Evolutionary conservation across 2,797 vertebrate genomes (phyloP), one percentile per base, ranked within the genome.

Genomic region (Lithobates sylvaticus): DNA sequence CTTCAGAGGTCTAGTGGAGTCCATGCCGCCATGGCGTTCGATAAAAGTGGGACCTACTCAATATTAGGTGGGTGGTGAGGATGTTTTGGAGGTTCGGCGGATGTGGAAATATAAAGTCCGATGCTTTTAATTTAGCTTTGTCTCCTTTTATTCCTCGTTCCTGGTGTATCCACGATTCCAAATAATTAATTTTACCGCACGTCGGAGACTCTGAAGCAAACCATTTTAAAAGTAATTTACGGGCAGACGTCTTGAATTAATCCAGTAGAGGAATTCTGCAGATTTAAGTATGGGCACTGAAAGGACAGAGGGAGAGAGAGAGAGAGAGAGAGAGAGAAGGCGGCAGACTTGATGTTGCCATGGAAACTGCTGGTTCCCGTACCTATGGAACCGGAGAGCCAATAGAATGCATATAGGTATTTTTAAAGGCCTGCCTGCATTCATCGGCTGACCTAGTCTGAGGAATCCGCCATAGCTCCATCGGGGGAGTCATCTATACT

Each of bases 341-440:
- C 64, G 12, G 65, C 18, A 39, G 13, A 70, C 47, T 78, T 10
- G 34, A n/a, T 71, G 75, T 73, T 86, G 36, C 44, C 74, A 83
- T 86, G 85, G 65, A 39, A 86, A 83, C 85, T 36, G 79, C 47
- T 13, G 39, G 27, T 54, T 86, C 50, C 54, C 27, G 23, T 70
- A 70, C 68, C 3, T 39, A 8, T 13, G 32, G 85, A 44, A 54
- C 42, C 7, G 2, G 64, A 69, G 68, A 23, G 39, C 50, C 36
- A 13, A 64, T 47, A 73, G 23, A 54, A 58, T 50, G 76, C 54
- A 71, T 70, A 67, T 70, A 34, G 68, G 32, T 26, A 36, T 85
- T 47, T 32, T 0, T 73, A 42, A 3, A 79, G 10, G 36, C 18
- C 29, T 61, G 6, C 47, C 1, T 26, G 54, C 27, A 29, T 74